Percentiles rank a stretch among this genome's conserved stretches.
phyloP scores from a whole-genome alignment of 1,140 invertebrate genomes.

The Drosophila oshimai region DNA sequence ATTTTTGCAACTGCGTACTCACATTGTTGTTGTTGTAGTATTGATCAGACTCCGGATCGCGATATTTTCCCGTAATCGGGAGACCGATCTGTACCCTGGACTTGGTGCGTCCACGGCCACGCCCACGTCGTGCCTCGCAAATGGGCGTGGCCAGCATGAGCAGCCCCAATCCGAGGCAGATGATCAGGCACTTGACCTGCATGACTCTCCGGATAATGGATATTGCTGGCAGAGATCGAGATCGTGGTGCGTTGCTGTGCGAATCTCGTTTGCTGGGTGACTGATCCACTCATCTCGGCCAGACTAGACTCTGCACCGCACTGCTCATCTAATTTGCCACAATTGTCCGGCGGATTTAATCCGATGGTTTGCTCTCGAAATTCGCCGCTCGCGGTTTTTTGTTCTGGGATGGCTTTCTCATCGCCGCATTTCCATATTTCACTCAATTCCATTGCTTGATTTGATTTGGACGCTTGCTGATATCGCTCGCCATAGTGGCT shows the following conservation, averaged over 20 bases:
- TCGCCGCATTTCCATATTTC: constrained; percentile 49
- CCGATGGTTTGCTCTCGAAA: constrained; percentile 26
- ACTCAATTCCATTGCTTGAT: constrained; percentile 68
- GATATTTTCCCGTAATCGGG: constrained; percentile 92
- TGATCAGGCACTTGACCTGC: constrained; percentile 64
- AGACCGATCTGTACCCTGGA: constrained; percentile 91
- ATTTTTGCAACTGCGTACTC: no score
- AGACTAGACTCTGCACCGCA: constrained; percentile 7
- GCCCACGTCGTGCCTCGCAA: constrained; percentile 84
- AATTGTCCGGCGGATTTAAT: constrained; percentile 57
- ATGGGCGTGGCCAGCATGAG: constrained; percentile 69
- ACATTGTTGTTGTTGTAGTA: constrained; percentile 95
- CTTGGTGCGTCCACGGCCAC: constrained; percentile 87
- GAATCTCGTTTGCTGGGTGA: constrained; percentile 66
- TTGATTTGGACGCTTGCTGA: constrained; percentile 58
- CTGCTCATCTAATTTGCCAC: constrained; percentile 62
- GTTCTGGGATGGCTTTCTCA: constrained; percentile 29
- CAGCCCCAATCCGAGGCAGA: constrained; percentile 64
- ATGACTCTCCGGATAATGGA: constrained; percentile 42
- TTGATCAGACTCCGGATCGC: constrained; percentile 92
- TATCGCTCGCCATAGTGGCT: constrained; percentile 28
- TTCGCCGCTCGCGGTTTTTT: constrained; percentile 12
- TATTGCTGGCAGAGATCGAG: not conserved
- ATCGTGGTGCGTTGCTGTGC: constrained; percentile 47
- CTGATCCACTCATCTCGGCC: constrained; percentile 55